Percentiles rank a stretch among this genome's conserved stretches.
These are phyloP conservation scores for Silurus glanis DNA, from an alignment of 2,113 vertebrate species.

Conservation along the genomic window DNA sequence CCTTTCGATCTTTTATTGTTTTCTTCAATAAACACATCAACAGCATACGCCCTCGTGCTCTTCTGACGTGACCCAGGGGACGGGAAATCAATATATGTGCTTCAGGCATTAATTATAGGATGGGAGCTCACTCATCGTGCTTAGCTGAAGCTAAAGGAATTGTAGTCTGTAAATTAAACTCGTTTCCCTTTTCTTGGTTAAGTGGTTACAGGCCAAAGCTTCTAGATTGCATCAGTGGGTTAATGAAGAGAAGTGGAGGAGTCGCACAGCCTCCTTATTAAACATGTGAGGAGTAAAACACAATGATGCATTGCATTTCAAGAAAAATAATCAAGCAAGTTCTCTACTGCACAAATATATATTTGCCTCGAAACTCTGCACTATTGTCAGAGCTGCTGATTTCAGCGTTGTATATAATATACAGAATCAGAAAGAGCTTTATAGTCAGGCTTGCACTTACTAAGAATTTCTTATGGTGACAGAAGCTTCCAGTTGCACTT, in stretches of 20 bases:
- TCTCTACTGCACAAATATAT: not conserved
- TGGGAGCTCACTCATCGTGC: not conserved
- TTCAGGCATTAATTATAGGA: not conserved
- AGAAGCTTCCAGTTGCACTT: no score
- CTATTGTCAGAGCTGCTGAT: not conserved
- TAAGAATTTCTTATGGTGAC: no score
- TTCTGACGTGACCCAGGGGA: not conserved
- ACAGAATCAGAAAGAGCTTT: no score
- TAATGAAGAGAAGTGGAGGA: slow-evolving; percentile 26
- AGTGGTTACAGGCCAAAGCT: slow-evolving; percentile 25
- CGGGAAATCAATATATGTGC: not conserved
- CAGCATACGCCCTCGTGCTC: not conserved
- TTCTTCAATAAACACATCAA: not conserved
- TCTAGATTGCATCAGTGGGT: slow-evolving; percentile 43
- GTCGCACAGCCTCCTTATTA: not conserved
- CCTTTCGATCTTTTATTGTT: not conserved
- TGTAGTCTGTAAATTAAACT: slow-evolving; percentile 11
- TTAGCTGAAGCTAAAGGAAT: not conserved
- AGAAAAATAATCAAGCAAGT: no score
- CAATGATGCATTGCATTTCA: not conserved
- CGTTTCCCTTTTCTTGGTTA: not conserved
- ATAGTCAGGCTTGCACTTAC: no score
- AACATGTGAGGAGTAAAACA: not conserved
- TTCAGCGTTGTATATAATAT: no score
- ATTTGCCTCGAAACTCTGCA: not conserved